Evolutionary conservation across 1,140 invertebrate species (phyloP), one percentile per base, ranked within the genome.

Genomic region (Doryteuthis pealeii): DNA sequence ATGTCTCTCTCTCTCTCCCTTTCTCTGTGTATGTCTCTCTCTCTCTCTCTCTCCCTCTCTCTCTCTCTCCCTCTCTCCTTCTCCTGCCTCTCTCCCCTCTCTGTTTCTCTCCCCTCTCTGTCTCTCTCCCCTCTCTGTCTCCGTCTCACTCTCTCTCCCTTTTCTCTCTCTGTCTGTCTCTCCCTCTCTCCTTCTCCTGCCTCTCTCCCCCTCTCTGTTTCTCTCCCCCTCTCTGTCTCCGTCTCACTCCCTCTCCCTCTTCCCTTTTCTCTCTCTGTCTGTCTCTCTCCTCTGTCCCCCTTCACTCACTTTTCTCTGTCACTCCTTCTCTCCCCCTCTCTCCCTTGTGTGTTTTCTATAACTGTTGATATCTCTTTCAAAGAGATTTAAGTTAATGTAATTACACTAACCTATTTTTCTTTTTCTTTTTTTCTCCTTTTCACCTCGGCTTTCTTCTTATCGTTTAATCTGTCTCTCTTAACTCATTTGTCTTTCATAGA

Each of bases 171-270:
- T 33, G 2, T 26, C 15, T 3, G 35, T 69, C 33, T 40, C 22
- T 58, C 18, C 62, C 40, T 14, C 32, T 18, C 4, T 31, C 33
- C 32, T 33, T 45, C 14, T 45, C n/a, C 62, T 58, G 22, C 22
- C 40, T 67, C 65, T 33, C 35, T 35, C 43, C 32, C 45, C 32
- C 31, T 30, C 49, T 65, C 33, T 28, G 1, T 65, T 43, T 70
- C n/a, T 30, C 70, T 26, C 32, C 35, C 32, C 45, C 72, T 70
- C 32, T 49, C 71, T 43, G 65, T 40, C 33, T 35, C 54, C 28
- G n/a, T 15, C 72, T 45, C 71, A 54, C 30, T 73, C 26, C 54
- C 49, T 30, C 43, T 49, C 70, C 49, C 31, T 62, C 28, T 62
- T 62, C 15, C 58, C 15, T 15, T 62, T 15, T 62, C 22, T 26